Evolutionary conservation across 2,888 invertebrate genomes (phyloP).

Genomic region (Ichneumoninae sp.): DNA sequence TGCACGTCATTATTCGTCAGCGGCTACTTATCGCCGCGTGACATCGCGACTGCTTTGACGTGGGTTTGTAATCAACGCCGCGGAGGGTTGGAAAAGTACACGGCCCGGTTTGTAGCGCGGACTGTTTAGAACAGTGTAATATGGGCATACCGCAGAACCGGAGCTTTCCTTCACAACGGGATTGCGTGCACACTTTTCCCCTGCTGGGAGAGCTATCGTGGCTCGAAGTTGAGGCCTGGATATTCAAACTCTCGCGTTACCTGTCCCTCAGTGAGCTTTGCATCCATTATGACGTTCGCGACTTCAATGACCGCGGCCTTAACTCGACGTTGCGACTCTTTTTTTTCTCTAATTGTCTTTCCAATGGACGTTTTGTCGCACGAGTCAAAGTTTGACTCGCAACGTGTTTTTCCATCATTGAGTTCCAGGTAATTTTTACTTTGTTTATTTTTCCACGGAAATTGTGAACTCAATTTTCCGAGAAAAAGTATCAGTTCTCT

Average conservation of each 20-base stretch:
- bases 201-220: neutral
- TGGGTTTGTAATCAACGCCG: conserved; percentile 69
- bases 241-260: neutral
- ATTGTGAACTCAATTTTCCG: too few relatives aligned
- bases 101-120: conserved; percentile 35
- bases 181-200: conserved; percentile 2
- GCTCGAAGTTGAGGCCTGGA: neutral
- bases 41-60: conserved; percentile 71
- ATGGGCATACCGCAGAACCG: neutral
- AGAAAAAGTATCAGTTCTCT: too few relatives aligned
- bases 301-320: neutral
- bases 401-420: too few relatives aligned
- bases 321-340: neutral
- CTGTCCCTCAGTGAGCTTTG: neutral
- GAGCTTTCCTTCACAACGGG: conserved; percentile 1
- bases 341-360: neutral
- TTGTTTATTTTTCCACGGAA: too few relatives aligned
- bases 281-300: neutral
- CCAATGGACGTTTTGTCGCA: neutral
- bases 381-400: neutral
- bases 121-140: neutral
- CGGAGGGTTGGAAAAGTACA: conserved; percentile 1
- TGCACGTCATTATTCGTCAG: conserved; percentile 70
- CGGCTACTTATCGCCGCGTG: conserved; percentile 71
- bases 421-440: too few relatives aligned